Conservation (phyloP, 1,140 invertebrate species). For the Eriocheir sinensis region DNA sequence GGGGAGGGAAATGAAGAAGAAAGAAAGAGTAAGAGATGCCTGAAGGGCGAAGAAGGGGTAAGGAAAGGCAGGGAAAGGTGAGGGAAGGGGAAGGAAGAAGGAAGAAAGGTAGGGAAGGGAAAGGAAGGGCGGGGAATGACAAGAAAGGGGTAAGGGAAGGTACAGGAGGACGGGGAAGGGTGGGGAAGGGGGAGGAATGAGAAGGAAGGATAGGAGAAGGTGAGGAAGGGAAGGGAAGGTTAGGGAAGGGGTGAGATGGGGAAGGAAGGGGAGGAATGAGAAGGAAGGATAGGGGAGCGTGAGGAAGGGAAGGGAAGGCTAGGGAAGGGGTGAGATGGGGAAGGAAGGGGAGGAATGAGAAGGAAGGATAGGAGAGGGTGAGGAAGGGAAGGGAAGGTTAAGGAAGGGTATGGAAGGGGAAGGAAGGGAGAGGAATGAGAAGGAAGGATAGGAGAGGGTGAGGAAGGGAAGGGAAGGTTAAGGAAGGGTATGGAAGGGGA, state of each 20-base stretch:
- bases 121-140: background rate
- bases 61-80: background rate
- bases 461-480: background rate
- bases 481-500: too few species aligned
- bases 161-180: too few species aligned
- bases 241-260: background rate
- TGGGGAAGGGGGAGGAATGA: too few species aligned
- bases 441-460: background rate
- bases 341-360: background rate
- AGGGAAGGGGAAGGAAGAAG: background rate
- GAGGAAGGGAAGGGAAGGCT: too few species aligned
- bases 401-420: too few species aligned
- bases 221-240: too few species aligned
- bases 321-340: background rate
- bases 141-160: background rate
- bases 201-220: too few species aligned
- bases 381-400: background rate
- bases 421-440: background rate
- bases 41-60: too few species aligned
- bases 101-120: background rate
- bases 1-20: background rate
- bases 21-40: background rate
- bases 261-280: background rate
- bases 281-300: too few species aligned
- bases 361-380: background rate